Evolutionary conservation across 2,113 vertebrate species (phyloP), one percentile per base, ranked within the genome.

Genomic region (Prietella phreatophila): DNA sequence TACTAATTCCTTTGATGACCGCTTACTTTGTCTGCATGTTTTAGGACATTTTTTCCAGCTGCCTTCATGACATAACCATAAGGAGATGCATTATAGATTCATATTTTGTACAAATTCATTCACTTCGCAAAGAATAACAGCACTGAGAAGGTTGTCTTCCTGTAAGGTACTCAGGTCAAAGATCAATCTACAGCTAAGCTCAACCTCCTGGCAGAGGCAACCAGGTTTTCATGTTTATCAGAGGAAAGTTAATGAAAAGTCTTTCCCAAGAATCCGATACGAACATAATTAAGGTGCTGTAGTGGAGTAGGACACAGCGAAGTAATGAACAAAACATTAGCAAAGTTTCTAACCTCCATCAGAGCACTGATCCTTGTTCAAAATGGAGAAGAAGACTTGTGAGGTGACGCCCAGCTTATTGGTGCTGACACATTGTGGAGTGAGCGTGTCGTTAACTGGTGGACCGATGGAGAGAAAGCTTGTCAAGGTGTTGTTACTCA

Each of bases 371-470:
- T 2, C 14, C 33, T 33, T 36, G 14, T 33, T 36, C 15, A 20
- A 7, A 71, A 36, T 8, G 67, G 5, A 19, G 56, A 60, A 60
- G 76, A 79, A 79, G 42, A 47, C 8, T 6, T 80, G 50, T 30
- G 22, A 13, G 47, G 8, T 14, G 1, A 55, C 15, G 36, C 84
- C 88, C 19, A 82, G 20, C 11, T 13, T 27, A 90, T 93, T 95
- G 88, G 7, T 13, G 84, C 92, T 92, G 89, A 92, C 33, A 71
- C 95, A 95, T 39, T 91, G 85, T 0, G 94, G 58, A 53, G 91
- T 82, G 2, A 84, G 86, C 25, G 61, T 65, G 53, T 82, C 82
- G 47, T 85, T 67, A 3, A 88, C 86, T 56, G 85, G 3, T 30
- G 22, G 80, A 69, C 73, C 60, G 79, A 93, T 61, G 39, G 83